phyloP scores from a whole-genome alignment of 2,888 invertebrate genomes.

The Tetrapedia diversipes region DNA sequence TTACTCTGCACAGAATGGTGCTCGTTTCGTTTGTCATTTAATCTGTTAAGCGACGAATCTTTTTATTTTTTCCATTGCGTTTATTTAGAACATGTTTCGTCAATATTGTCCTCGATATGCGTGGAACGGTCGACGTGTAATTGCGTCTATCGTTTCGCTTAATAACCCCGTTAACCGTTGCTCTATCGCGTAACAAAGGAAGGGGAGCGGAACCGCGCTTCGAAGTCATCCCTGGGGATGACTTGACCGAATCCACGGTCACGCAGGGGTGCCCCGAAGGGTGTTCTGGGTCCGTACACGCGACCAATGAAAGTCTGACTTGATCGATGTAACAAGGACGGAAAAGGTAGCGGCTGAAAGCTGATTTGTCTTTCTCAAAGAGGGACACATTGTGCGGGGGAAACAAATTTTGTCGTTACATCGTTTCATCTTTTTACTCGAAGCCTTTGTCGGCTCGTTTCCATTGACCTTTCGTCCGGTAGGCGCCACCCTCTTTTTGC shows the following conservation, averaged over 20 bases:
- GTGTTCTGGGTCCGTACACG: too few species aligned
- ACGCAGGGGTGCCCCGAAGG: constrained; percentile 57
- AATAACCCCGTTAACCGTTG: constrained; percentile 66
- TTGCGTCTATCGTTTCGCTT: constrained; percentile 73
- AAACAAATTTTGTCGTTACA: constrained; percentile 27
- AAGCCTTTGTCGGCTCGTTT: not conserved
- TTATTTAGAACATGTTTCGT: too few species aligned
- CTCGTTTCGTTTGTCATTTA: not conserved
- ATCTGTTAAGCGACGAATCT: too few species aligned
- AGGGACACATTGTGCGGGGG: not conserved
- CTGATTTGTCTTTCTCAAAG: constrained; percentile 21
- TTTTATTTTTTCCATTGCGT: too few species aligned
- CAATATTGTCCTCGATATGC: too few species aligned
- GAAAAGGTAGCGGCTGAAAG: constrained; percentile 10
- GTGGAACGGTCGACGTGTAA: constrained; percentile 49
- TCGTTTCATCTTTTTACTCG: not conserved
- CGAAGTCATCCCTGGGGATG: constrained; percentile 70
- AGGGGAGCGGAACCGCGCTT: constrained; percentile 54
- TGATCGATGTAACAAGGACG: constrained; percentile 59
- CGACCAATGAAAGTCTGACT: constrained; percentile 64
- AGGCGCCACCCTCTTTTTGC: not conserved
- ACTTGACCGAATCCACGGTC: constrained; percentile 66
- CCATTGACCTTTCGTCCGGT: not conserved
- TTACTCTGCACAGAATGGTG: not conserved
- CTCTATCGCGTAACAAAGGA: constrained; percentile 42